Evolutionary conservation across 2,888 invertebrate genomes (phyloP).

Genomic region (Julus scanicus): DNA sequence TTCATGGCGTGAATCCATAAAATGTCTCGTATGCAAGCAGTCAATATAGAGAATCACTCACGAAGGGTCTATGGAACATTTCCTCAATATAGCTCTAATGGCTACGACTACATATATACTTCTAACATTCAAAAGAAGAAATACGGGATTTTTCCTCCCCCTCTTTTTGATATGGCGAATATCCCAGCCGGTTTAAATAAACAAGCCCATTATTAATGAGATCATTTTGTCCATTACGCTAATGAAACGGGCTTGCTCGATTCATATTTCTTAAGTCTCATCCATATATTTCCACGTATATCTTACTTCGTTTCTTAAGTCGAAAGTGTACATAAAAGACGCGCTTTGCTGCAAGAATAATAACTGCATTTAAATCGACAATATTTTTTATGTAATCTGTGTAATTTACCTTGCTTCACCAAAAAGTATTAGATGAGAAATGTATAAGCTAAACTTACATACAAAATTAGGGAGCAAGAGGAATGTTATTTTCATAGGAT

Average conservation of each 20-base stretch:
- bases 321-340: neutral
- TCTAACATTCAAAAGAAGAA: constrained; percentile 24
- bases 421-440: too few relatives aligned
- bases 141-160: neutral
- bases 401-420: neutral
- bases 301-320: neutral
- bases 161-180: constrained; percentile 22
- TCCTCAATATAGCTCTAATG: constrained; percentile 17
- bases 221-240: constrained; percentile 54
- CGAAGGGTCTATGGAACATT: constrained; percentile 21
- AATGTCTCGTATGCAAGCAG: constrained; percentile 36
- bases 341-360: neutral
- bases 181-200: constrained; percentile 50
- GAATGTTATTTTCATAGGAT: too few relatives aligned
- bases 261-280: constrained; percentile 30
- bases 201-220: constrained; percentile 51
- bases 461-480: too few relatives aligned
- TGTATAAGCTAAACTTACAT: too few relatives aligned
- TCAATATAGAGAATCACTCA: neutral
- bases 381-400: neutral
- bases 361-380: neutral
- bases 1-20: constrained; percentile 42
- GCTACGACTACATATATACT: neutral
- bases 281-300: neutral
- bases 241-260: constrained; percentile 50